Evolutionary conservation across 2,113 vertebrate species (phyloP), one percentile per base, ranked within the genome.

Genomic region (Okapia johnstoni): DNA sequence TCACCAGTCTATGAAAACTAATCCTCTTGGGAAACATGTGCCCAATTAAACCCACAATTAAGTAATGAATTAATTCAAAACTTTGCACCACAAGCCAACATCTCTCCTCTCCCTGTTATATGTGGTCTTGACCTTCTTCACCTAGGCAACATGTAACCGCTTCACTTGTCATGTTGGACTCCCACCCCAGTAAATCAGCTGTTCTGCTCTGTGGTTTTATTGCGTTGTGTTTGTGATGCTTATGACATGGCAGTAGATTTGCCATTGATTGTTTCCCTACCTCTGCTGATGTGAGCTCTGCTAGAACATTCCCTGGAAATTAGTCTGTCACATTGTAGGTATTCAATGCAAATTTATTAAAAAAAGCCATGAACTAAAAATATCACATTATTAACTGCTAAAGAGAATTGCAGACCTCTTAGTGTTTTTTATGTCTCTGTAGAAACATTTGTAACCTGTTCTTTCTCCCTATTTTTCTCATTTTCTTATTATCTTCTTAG

Each of bases 61-160:
- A 21, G 5, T 54, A 70, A 58, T 28, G 11, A 77, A 52, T 61
- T 79, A 83, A 73, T 48, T 81, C 36, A 57, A 17, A 23, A 16
- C 6, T 55, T 19, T 57, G 1, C 25, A 33, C 6, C 6, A 66
- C 25, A 26, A 54, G 23, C 17, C 14, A 63, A 15, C 36, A 28
- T 14, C 36, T 73, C 61, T 81, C 8, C 10, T 58, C 12, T 26
- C 23, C 4, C 36, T 43, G 1, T 52, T 61, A 12, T 19, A 13
- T 19, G 19, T 12, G 6, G 16, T 19, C 13, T 8, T 7, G 19
- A 0, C 2, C 6, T 30, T 19, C 13, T 46, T 79, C 43, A 52
- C 12, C 6, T 33, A 11, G 55, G 5, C 16, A 5, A 19, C 13
- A 1, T n/a, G 16, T 15, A 6, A 4, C 48, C 5, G 4, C 33